Conservation (phyloP, 2,888 invertebrate genomes). For the Aromia moschata region DNA sequence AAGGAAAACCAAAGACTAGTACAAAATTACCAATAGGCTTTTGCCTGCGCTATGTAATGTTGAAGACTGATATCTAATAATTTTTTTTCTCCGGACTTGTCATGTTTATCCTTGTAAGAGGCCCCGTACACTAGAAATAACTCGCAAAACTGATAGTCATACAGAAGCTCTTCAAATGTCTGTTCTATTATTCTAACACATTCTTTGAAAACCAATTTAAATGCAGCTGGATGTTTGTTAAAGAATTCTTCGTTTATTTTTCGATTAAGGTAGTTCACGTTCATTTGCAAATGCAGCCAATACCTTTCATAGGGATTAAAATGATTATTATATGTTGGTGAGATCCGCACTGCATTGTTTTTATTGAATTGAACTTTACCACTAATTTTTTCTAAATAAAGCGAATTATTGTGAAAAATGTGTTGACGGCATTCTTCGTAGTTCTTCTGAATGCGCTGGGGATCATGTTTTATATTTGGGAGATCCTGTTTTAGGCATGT, state of each 20-base stretch:
- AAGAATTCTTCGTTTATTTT: slow-evolving; percentile 45
- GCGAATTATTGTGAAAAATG: slow-evolving; percentile 24
- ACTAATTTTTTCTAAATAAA: slow-evolving; percentile 13
- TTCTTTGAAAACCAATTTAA: slow-evolving; percentile 53
- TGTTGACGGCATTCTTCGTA: slow-evolving; percentile 20
- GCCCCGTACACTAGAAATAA: slow-evolving; percentile 46
- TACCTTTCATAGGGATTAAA: slow-evolving; percentile 54
- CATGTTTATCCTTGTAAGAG: slow-evolving; percentile 34
- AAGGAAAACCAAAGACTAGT: no score
- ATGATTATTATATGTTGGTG: slow-evolving; percentile 40
- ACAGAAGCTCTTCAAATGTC: slow-evolving; percentile 47
- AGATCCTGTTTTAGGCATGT: neutral
- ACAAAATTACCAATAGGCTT: slow-evolving; percentile 25
- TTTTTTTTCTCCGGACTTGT: slow-evolving; percentile 7
- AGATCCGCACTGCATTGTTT: neutral
- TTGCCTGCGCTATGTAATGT: slow-evolving; percentile 20
- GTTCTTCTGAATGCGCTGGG: slow-evolving; percentile 13
- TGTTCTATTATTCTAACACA: slow-evolving; percentile 55
- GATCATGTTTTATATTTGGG: slow-evolving; percentile 2
- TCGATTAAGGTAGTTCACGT: slow-evolving; percentile 38
- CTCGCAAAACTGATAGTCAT: slow-evolving; percentile 52
- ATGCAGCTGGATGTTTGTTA: slow-evolving; percentile 47
- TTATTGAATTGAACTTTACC: slow-evolving; percentile 5
- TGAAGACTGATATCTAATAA: slow-evolving; percentile 15
- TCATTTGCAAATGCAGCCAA: slow-evolving; percentile 50